Conservation (phyloP, 1,140 invertebrate species). For the Penaeus japonicus region DNA sequence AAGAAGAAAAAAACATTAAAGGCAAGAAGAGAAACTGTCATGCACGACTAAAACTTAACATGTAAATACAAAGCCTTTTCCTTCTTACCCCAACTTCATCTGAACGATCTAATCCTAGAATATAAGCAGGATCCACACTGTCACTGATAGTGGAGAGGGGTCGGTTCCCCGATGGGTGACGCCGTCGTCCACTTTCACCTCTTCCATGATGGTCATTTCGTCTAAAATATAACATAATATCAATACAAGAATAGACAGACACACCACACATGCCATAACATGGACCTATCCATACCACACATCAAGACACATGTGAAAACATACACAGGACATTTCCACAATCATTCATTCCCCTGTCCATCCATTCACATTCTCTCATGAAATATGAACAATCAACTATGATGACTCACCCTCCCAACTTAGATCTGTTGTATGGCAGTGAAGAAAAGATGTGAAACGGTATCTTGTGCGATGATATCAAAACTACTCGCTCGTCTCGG, state of each 20-base stretch:
- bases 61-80: not conserved
- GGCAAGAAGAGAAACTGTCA: not conserved
- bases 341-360: too few species aligned
- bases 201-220: constrained; percentile 70
- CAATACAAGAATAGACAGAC: not conserved
- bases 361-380: too few species aligned
- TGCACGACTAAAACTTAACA: not conserved
- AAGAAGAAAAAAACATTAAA: too few species aligned
- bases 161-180: constrained; percentile 81
- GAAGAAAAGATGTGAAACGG: constrained; percentile 85
- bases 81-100: constrained; percentile 79
- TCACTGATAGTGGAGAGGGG: constrained; percentile 85
- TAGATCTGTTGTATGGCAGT: constrained; percentile 78
- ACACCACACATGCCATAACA: constrained; percentile 59
- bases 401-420: constrained; percentile 23
- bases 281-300: too few species aligned
- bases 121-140: constrained; percentile 83
- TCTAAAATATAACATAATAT: constrained; percentile 64
- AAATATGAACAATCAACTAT: not conserved
- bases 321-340: too few species aligned
- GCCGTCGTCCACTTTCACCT: constrained; percentile 74
- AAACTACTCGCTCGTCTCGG: constrained; percentile 78
- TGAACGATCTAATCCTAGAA: constrained; percentile 80
- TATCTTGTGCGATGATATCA: constrained; percentile 74
- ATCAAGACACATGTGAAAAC: too few species aligned